These are phyloP conservation scores for Rhabdophis nuchalis DNA, from an alignment of 2,797 vertebrate species.

Conservation along the genomic window DNA sequence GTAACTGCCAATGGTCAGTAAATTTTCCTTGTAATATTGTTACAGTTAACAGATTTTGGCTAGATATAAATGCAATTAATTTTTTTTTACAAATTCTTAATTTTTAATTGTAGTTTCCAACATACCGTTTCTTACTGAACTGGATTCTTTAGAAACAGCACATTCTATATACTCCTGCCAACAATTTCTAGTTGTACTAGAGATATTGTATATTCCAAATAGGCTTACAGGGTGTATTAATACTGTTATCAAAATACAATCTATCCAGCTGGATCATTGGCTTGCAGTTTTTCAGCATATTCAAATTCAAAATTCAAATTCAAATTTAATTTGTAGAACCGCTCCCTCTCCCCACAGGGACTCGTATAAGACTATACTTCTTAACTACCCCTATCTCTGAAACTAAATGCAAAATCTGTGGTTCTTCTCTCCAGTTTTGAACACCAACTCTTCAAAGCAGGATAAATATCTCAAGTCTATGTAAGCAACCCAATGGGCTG, in stretches of 20 bases:
- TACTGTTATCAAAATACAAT: neutral
- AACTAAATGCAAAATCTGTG: neutral
- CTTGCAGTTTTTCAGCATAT: neutral
- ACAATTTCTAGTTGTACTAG: neutral
- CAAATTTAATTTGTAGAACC: too few species aligned
- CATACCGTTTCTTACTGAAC: neutral
- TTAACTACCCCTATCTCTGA: neutral
- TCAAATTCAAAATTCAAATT: too few species aligned
- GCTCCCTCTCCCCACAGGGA: too few species aligned
- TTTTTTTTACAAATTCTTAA: neutral
- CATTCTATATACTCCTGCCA: neutral
- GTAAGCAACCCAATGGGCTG: neutral
- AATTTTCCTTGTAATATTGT: neutral
- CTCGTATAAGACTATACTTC: too few species aligned
- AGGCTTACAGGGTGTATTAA: neutral
- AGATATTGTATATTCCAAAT: neutral
- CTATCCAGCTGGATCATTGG: too few species aligned
- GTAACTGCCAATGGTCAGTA: neutral
- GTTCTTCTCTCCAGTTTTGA: neutral
- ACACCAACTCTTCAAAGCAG: neutral
- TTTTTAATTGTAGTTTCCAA: neutral
- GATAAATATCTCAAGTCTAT: neutral
- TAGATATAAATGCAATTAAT: neutral
- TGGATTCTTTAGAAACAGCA: neutral
- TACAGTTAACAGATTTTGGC: neutral